Evolutionary conservation across 2,113 vertebrate species (phyloP).

Genomic region (Tachuris rubrigastra): DNA sequence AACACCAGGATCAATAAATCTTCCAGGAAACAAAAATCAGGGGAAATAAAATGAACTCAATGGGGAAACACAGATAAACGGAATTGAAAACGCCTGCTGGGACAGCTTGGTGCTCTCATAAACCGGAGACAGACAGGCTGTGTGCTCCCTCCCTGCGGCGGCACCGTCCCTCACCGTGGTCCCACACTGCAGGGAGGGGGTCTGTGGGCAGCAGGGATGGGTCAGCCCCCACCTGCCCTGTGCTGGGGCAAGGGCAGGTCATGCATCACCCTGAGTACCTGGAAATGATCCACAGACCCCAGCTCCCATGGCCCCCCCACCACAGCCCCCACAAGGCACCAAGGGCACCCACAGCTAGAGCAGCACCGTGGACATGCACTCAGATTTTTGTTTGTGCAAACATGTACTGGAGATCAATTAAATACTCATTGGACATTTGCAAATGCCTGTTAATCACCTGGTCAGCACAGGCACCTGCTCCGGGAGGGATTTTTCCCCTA

Average conservation of each 20-base stretch:
- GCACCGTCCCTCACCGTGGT: background rate
- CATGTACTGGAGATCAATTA: background rate
- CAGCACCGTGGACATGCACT: accelerated
- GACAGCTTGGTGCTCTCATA: slow-evolving; percentile 46
- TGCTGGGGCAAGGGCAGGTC: background rate
- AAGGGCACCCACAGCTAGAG: accelerated
- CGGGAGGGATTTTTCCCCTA: background rate
- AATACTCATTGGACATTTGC: background rate
- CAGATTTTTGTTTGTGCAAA: background rate
- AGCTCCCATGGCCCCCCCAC: background rate
- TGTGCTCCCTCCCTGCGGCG: background rate
- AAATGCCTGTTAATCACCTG: background rate
- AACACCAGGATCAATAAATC: slow-evolving; percentile 50
- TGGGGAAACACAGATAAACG: slow-evolving; percentile 47
- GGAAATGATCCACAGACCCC: accelerated
- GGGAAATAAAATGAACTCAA: slow-evolving; percentile 45
- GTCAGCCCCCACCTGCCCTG: background rate
- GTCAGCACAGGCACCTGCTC: background rate
- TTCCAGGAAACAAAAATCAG: slow-evolving; percentile 61
- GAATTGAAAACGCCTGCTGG: slow-evolving; percentile 46
- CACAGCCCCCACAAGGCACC: background rate
- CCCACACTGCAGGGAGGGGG: accelerated
- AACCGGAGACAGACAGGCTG: background rate
- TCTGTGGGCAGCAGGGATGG: accelerated
- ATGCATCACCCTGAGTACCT: accelerated